Conservation (phyloP, 2,113 vertebrate species). For the Tretioscincus oriximinensis region DNA sequence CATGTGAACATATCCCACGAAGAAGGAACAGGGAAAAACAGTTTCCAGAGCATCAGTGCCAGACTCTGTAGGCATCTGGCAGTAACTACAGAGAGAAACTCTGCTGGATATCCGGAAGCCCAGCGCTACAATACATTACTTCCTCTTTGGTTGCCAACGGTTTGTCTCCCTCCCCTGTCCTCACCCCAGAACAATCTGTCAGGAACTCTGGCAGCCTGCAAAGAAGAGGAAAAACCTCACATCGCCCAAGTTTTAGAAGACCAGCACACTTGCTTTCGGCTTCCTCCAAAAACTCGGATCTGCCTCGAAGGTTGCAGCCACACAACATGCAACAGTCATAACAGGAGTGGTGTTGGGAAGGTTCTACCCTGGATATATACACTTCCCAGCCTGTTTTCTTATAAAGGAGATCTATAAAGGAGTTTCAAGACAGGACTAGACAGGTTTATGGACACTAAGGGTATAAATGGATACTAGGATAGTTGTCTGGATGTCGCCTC, state of each 20-base stretch:
- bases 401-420: no score
- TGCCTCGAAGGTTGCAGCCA: background rate
- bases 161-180: background rate
- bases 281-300: background rate
- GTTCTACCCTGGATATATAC: no score
- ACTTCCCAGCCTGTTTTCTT: no score
- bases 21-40: no score
- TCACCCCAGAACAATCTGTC: conserved; percentile 28
- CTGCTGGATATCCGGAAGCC: conserved; percentile 65
- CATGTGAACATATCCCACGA: no score
- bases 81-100: conserved; percentile 25
- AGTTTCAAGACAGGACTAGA: no score
- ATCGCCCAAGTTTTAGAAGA: background rate
- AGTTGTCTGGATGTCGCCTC: no score
- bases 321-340: no score
- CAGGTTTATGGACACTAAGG: no score
- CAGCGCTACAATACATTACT: conserved; percentile 55
- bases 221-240: background rate
- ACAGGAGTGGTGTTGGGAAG: no score
- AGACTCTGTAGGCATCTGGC: conserved; percentile 8
- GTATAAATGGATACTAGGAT: no score
- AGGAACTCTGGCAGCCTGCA: background rate
- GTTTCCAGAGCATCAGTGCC: fast-evolving
- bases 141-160: conserved; percentile 38
- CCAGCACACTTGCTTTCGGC: background rate